phyloP scores from a whole-genome alignment of 2,797 vertebrate genomes.

The Tokudaia muenninki region DNA sequence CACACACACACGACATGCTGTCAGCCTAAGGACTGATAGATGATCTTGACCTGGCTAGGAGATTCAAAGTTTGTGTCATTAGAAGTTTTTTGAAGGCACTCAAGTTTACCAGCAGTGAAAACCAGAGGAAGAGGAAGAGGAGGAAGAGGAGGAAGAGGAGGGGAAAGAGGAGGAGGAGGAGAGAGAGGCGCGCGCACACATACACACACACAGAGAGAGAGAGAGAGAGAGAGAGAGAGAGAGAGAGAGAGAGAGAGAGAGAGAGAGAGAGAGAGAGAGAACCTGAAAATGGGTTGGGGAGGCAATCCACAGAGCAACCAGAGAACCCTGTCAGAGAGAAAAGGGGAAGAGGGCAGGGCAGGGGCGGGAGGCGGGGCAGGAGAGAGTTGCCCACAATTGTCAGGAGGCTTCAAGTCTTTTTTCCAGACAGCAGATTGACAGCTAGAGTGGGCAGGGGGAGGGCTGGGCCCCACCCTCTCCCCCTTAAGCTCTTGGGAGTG shows the following conservation, averaged over 20 bases:
- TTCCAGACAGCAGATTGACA: constrained; percentile 82
- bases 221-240: not conserved
- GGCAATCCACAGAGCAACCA: not conserved
- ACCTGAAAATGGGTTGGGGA: not conserved
- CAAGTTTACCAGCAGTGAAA: not conserved
- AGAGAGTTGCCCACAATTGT: constrained; percentile 81
- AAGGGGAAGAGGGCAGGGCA: constrained; percentile 83
- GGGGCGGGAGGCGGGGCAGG: constrained; percentile 80
- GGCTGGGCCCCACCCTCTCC: constrained; percentile 69
- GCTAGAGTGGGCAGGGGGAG: constrained; percentile 83
- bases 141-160: not conserved
- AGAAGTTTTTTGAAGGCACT: not conserved
- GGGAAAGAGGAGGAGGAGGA: not conserved
- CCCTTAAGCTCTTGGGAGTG: constrained; percentile 64
- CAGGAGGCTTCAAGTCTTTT: constrained; percentile 69
- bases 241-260: not conserved
- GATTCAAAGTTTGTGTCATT: not conserved
- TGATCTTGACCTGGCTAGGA: not conserved
- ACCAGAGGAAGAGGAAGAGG: not conserved
- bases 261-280: not conserved
- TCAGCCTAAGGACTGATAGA: not conserved
- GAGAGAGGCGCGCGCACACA: not conserved
- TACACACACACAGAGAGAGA: not conserved
- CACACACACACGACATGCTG: not conserved
- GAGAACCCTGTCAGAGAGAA: constrained; percentile 54